Percentiles rank a stretch among this genome's conserved stretches.
These are phyloP conservation scores for Holacanthus passer DNA, from an alignment of 2,113 vertebrate species.

Conservation along the genomic window DNA sequence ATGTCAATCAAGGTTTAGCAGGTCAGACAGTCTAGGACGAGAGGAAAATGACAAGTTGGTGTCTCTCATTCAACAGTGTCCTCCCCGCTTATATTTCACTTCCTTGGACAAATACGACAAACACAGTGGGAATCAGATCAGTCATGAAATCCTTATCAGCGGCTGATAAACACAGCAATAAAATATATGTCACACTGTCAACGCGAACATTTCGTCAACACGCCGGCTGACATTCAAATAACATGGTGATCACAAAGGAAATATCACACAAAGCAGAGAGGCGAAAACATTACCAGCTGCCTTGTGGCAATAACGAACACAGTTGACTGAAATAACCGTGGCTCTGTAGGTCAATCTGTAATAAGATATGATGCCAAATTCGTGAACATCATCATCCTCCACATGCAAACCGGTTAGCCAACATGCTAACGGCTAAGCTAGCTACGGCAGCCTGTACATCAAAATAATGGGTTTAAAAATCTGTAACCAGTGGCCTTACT, in stretches of 20 bases:
- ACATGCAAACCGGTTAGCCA: slow-evolving; percentile 79
- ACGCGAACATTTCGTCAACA: slow-evolving; percentile 4
- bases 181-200: background rate
- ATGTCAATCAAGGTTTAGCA: slow-evolving; percentile 86
- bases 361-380: slow-evolving; percentile 36
- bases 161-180: background rate
- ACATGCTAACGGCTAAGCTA: slow-evolving; percentile 49
- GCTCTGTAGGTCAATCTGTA: slow-evolving; percentile 16
- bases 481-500: slow-evolving; percentile 5
- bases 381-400: slow-evolving; percentile 36
- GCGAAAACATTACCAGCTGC: background rate
- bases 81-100: background rate
- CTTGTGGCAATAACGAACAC: background rate
- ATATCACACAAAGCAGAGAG: background rate
- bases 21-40: slow-evolving; percentile 44
- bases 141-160: background rate
- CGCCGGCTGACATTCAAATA: slow-evolving; percentile 25
- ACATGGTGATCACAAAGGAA: background rate
- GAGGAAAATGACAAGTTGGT: slow-evolving; percentile 2
- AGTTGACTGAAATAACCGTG: background rate
- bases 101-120: background rate
- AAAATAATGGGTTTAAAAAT: background rate
- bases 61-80: background rate
- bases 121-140: background rate
- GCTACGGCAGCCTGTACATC: slow-evolving; percentile 15